Conservation (phyloP, 2,113 vertebrate species). For the Brienomyrus longianalis region DNA sequence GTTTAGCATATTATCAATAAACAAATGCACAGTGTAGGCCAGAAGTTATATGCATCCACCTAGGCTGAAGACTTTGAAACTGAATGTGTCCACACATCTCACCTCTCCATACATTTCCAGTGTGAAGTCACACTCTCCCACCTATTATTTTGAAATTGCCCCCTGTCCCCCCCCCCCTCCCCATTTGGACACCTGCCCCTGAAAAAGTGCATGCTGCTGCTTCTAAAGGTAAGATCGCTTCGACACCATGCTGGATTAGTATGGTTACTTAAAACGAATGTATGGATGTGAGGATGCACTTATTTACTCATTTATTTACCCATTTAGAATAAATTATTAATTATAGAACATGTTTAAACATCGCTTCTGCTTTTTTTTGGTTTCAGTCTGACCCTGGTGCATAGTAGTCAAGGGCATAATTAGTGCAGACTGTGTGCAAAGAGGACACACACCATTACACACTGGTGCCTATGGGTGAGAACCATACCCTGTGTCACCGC, state of each 20-base stretch:
- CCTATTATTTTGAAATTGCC: background rate
- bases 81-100: background rate
- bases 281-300: background rate
- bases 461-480: background rate
- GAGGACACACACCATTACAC: background rate
- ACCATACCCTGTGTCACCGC: background rate
- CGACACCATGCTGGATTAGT: background rate
- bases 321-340: background rate
- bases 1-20: background rate
- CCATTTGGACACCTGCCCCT: no score
- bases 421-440: background rate
- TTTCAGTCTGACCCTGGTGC: no score
- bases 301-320: background rate
- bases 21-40: background rate
- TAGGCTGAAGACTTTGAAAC: background rate
- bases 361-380: background rate
- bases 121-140: background rate
- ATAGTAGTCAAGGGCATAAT: background rate
- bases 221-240: background rate
- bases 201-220: no score
- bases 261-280: background rate
- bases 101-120: background rate
- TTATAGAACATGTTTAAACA: background rate
- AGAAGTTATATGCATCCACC: background rate
- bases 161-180: no score